Conservation (phyloP, 2,888 invertebrate genomes). For the Xanthorhoe designata region DNA sequence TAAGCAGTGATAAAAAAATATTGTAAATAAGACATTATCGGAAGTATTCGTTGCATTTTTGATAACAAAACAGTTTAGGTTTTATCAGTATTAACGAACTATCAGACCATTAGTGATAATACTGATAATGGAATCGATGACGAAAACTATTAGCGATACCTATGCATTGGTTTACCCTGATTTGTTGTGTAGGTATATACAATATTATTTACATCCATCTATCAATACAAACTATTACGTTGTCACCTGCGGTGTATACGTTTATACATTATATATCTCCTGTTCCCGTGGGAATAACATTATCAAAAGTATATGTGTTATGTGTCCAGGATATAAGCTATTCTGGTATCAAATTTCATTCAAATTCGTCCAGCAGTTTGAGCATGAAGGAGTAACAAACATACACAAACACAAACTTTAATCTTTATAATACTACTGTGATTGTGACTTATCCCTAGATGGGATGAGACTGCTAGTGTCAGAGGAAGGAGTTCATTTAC, state of each 20-base stretch:
- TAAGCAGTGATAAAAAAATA: neutral
- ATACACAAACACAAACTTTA: no score
- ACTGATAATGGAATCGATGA: neutral
- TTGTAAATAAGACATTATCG: neutral
- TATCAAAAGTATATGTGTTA: no score
- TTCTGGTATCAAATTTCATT: no score
- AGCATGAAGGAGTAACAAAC: no score
- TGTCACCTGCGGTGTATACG: no score
- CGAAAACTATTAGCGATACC: slow-evolving; percentile 1
- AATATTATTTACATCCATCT: no score
- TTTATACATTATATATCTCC: no score
- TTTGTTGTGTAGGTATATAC: neutral
- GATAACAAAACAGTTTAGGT: neutral
- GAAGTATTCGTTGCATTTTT: neutral
- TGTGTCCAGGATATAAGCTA: no score
- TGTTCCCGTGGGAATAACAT: no score
- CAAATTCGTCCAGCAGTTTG: no score
- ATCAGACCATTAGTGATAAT: neutral
- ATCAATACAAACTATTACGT: no score
- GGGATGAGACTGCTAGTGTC: neutral
- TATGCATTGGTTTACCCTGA: neutral
- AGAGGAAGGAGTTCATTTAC: neutral
- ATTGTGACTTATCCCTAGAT: neutral
- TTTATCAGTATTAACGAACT: neutral
- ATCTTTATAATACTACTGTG: no score